phyloP scores from a whole-genome alignment of 1,140 invertebrate genomes.

The Trichonephila clavata region DNA sequence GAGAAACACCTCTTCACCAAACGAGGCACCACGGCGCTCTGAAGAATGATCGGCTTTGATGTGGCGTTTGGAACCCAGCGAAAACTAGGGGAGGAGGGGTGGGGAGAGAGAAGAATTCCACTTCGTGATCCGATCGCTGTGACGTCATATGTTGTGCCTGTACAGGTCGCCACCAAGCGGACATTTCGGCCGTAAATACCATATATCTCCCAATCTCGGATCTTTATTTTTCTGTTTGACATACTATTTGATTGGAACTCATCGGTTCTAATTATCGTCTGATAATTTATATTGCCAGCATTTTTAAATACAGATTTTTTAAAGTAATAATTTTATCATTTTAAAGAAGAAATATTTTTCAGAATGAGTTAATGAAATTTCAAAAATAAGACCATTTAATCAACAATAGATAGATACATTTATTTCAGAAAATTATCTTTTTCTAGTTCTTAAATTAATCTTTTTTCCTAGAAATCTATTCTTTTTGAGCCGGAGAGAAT shows the following conservation, averaged over 20 bases:
- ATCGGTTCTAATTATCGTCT: background rate
- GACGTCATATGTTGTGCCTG: conserved; percentile 61
- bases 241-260: background rate
- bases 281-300: too few relatives aligned
- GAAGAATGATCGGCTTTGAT: conserved; percentile 51
- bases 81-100: background rate
- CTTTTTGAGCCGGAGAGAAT: too few relatives aligned
- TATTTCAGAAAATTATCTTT: too few relatives aligned
- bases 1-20: background rate
- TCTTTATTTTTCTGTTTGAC: background rate
- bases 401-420: too few relatives aligned
- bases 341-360: too few relatives aligned
- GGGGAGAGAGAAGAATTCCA: conserved; percentile 50
- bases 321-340: too few relatives aligned
- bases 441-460: too few relatives aligned
- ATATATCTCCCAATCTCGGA: background rate
- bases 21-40: conserved; percentile 62
- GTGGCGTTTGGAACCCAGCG: conserved; percentile 55
- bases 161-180: conserved; percentile 69
- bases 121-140: conserved; percentile 51
- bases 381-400: too few relatives aligned
- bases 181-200: conserved; percentile 1
- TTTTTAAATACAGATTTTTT: too few relatives aligned
- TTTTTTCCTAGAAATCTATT: too few relatives aligned
- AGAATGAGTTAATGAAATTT: too few relatives aligned